These are phyloP conservation scores for Aporrectodea caliginosa DNA, from an alignment of 1,140 invertebrate genomes.

Conservation along the genomic window DNA sequence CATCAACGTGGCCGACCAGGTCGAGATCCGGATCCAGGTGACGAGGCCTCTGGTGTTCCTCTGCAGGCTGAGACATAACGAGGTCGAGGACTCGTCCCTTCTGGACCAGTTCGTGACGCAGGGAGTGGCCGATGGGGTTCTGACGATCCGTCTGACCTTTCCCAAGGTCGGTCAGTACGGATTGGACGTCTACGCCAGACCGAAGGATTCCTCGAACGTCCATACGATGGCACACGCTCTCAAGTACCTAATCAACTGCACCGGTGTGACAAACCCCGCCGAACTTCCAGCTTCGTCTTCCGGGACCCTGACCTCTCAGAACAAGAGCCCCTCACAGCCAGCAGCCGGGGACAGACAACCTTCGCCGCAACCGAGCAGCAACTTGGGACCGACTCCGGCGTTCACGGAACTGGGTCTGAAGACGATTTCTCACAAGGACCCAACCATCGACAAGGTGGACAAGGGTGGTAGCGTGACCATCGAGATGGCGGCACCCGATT, in stretches of 20 bases:
- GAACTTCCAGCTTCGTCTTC: constrained; percentile 37
- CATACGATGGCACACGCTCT: constrained; percentile 96
- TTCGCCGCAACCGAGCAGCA: too few relatives aligned
- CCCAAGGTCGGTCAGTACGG: constrained; percentile 93
- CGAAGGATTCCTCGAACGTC: constrained; percentile 70
- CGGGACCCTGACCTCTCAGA: neutral
- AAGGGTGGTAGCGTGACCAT: constrained; percentile 36
- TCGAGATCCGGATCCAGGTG: constrained; percentile 93
- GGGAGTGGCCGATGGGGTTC: constrained; percentile 72
- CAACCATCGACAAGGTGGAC: constrained; percentile 43
- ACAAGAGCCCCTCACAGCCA: constrained; percentile 19
- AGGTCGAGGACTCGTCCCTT: constrained; percentile 72
- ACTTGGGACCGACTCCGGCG: constrained; percentile 43
- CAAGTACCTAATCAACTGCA: constrained; percentile 90
- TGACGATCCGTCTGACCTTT: constrained; percentile 83
- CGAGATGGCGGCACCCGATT: constrained; percentile 41
- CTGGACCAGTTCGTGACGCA: constrained; percentile 52
- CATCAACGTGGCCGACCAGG: constrained; percentile 58
- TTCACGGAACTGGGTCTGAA: constrained; percentile 47
- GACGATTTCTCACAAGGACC: constrained; percentile 44
- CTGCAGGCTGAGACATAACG: constrained; percentile 93
- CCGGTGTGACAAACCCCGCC: constrained; percentile 43
- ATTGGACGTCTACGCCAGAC: constrained; percentile 93
- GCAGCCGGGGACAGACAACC: too few relatives aligned
- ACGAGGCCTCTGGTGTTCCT: constrained; percentile 93